These are phyloP conservation scores for Perca flavescens DNA, from an alignment of 2,113 vertebrate species.

Conservation along the genomic window DNA sequence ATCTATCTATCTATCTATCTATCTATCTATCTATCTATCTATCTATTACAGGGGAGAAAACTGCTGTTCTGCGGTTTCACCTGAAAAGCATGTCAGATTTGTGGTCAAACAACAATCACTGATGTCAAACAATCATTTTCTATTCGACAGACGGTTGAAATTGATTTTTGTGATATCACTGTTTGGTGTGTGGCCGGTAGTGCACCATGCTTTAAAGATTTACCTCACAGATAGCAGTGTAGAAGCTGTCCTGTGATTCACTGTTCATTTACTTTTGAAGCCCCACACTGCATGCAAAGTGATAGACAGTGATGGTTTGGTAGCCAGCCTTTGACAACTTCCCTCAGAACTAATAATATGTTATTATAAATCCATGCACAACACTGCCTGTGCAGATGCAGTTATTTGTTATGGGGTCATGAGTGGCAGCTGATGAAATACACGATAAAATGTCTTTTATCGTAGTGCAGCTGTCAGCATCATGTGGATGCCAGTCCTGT, in stretches of 20 bases:
- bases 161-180: neutral
- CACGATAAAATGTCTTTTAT: constrained; percentile 58
- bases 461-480: constrained; percentile 38
- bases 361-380: constrained; percentile 57
- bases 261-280: constrained; percentile 22
- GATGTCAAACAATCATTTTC: constrained; percentile 6
- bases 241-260: neutral
- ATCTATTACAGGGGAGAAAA: neutral
- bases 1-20: too few species aligned
- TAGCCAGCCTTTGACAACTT: constrained; percentile 41
- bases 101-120: neutral
- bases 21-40: too few species aligned
- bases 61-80: neutral
- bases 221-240: neutral
- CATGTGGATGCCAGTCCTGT: constrained; percentile 45
- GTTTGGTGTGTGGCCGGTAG: neutral
- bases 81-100: neutral
- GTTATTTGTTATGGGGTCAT: constrained; percentile 43
- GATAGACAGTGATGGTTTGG: constrained; percentile 53
- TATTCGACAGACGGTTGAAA: neutral
- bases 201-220: neutral
- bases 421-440: constrained; percentile 61
- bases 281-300: constrained; percentile 5
- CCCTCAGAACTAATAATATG: constrained; percentile 52
- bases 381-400: constrained; percentile 45